A percentile compares a stretch with the other conserved stretches of the same genome.
phyloP scores from a whole-genome alignment of 2,888 invertebrate genomes.

The Dione juno region DNA sequence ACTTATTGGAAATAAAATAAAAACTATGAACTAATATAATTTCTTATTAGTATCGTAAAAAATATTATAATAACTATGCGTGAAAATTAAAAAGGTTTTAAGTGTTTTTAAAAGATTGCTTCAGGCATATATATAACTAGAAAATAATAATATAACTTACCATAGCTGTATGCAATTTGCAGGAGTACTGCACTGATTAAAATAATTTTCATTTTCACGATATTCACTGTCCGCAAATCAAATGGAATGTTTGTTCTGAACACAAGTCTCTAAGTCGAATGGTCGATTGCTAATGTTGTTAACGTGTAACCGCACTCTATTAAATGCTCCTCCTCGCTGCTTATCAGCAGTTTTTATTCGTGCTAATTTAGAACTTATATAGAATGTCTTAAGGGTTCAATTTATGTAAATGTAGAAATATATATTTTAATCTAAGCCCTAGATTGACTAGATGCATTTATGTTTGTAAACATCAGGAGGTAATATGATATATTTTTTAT shows the following conservation, averaged over 20 bases:
- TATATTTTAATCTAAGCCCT: slow-evolving; percentile 26
- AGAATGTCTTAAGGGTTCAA: slow-evolving; percentile 25
- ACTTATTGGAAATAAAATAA: background rate
- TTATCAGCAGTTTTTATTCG: slow-evolving; percentile 44
- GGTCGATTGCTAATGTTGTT: slow-evolving; percentile 44
- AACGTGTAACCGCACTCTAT: slow-evolving; percentile 37
- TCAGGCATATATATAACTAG: background rate
- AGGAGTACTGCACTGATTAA: slow-evolving; percentile 58
- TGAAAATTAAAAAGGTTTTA: background rate
- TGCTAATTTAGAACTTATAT: slow-evolving; percentile 38
- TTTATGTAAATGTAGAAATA: slow-evolving; percentile 19
- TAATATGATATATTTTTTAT: background rate
- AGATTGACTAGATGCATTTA: slow-evolving; percentile 18
- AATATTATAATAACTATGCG: background rate
- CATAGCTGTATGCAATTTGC: slow-evolving; percentile 56
- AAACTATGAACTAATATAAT: background rate
- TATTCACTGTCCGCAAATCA: slow-evolving; percentile 49
- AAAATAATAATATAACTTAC: slow-evolving; percentile 49
- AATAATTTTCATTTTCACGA: slow-evolving; percentile 59
- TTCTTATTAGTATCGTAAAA: background rate
- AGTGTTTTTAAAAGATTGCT: background rate
- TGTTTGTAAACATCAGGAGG: slow-evolving; percentile 24
- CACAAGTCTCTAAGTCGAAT: slow-evolving; percentile 38
- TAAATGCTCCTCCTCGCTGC: slow-evolving; percentile 46
- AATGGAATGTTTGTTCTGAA: slow-evolving; percentile 23